Base-by-base conservation (phyloP, 2,113 vertebrate genomes). In the Hemichromis elongatus region DNA sequence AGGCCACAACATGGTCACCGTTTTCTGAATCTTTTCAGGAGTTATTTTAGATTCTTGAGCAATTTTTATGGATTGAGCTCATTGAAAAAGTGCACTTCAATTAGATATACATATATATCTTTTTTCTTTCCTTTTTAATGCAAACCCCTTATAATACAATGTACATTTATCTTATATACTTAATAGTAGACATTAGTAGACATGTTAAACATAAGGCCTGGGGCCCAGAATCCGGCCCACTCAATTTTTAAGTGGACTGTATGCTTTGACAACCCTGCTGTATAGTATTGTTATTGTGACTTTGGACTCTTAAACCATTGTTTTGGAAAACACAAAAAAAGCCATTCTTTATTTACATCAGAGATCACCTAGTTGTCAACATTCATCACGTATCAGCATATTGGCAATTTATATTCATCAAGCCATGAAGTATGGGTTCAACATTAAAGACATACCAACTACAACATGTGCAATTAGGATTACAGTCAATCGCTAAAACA, bases 1-100 rank as follows among this genome's bases (percentile, higher is more conserved):
- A 78, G 79, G 56, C 80, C 75, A 78, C 75, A 47, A 81, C 47
- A 83, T 59, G 66, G 79, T 84, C 83, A 77, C 78, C n/a, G 18
- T 81, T 84, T 57, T 79, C 59, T 18, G 5, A 87, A 81, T 81
- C 9, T 47, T 33, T 81, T 82, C 6, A 12, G 3, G 14, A 81
- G 37, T 19, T 37, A 86, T 82, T 77, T 54, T 57, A 77, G 33
- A 66, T 50, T 83, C 59, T 63, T 45, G 40, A 78, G 28, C 30
- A 57, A 59, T 84, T 84, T 68, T 53, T 18, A 61, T 73, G 19
- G 35, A 33, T 28, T 18, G 18, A 56, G 47, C 7, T 54, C 12
- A 70, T 24, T 86, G 21, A 84, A 61, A 9, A 82, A 47, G 13
- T 75, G 12, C 7, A 30, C 7, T 80, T 63, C 13, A 78, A 45